Evolutionary conservation across 2,888 invertebrate genomes (phyloP).

Genomic region (Cotesia congregata): DNA sequence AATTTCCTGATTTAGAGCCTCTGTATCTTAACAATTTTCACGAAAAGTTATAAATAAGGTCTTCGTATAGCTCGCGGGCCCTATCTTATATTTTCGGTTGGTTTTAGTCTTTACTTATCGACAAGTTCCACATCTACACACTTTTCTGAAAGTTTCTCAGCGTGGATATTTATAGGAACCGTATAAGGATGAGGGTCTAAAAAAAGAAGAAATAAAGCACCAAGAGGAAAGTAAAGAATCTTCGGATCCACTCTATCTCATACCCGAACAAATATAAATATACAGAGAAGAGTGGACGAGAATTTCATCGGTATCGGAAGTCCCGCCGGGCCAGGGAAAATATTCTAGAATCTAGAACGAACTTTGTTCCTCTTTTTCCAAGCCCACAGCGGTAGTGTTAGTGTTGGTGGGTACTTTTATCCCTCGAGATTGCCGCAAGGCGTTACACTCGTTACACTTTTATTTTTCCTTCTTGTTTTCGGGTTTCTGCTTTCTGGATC

Average conservation of each 20-base stretch:
- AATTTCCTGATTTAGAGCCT: too few species aligned
- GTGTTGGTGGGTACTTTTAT: conserved; percentile 42
- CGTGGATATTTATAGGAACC: not conserved
- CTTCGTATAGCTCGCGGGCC: too few species aligned
- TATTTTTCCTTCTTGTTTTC: not conserved
- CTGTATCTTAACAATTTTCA: too few species aligned
- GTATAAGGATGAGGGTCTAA: not conserved
- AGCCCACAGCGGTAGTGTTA: conserved; percentile 38
- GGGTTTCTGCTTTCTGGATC: too few species aligned
- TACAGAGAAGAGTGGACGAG: not conserved
- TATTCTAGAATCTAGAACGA: conserved; percentile 47
- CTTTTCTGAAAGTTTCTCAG: not conserved
- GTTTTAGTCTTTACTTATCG: conserved; percentile 29
- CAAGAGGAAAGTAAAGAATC: conserved; percentile 23
- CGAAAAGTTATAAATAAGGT: too few species aligned
- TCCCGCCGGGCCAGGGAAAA: conserved; percentile 41
- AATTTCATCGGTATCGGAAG: conserved; percentile 36
- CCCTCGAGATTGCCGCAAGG: conserved; percentile 47
- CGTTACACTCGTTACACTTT: conserved; percentile 21
- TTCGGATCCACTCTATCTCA: conserved; percentile 21
- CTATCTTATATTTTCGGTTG: not conserved
- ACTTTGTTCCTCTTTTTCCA: conserved; percentile 41
- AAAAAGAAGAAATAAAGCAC: not conserved
- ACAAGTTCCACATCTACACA: conserved; percentile 19
- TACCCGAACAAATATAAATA: not conserved